phyloP scores from a whole-genome alignment of 2,113 vertebrate genomes.

The Calyptomena viridis region DNA sequence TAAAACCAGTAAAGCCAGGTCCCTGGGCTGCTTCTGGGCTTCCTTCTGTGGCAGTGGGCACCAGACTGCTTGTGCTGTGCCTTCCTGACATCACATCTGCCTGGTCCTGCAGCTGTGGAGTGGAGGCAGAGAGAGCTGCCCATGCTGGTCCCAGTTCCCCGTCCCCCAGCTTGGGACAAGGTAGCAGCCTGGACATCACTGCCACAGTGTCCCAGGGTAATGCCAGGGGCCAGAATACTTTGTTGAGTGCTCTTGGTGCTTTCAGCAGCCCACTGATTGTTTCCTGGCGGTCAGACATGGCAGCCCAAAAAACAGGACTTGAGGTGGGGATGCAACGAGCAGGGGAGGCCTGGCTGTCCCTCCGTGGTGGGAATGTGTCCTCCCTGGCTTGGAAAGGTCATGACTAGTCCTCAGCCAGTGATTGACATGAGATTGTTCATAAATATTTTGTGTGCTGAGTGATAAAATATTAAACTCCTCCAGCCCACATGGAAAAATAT shows the following conservation, averaged over 20 bases:
- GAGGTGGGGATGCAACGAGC: neutral
- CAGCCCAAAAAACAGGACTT: neutral
- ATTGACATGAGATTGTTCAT: conserved; percentile 60
- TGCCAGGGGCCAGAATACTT: neutral
- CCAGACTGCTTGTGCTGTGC: neutral
- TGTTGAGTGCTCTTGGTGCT: neutral
- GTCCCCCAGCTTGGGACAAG: neutral
- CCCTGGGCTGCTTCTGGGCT: neutral
- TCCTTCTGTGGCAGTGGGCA: neutral
- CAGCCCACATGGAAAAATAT: conserved; percentile 64
- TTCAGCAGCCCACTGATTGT: neutral
- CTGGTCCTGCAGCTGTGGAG: neutral
- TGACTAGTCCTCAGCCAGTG: conserved; percentile 40
- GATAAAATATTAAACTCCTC: conserved; percentile 73
- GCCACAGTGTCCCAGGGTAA: accelerated
- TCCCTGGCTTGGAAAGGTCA: conserved; percentile 53
- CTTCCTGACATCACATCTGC: neutral
- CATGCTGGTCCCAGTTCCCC: neutral
- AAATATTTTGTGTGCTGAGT: conserved; percentile 66
- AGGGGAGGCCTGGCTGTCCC: neutral
- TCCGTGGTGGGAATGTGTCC: neutral
- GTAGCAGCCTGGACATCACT: neutral
- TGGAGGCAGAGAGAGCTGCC: neutral
- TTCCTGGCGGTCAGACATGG: accelerated
- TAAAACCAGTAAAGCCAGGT: neutral